Percentiles rank a stretch among this genome's conserved stretches.
phyloP scores from a whole-genome alignment of 2,113 vertebrate species.

The Morphnarchus princeps region DNA sequence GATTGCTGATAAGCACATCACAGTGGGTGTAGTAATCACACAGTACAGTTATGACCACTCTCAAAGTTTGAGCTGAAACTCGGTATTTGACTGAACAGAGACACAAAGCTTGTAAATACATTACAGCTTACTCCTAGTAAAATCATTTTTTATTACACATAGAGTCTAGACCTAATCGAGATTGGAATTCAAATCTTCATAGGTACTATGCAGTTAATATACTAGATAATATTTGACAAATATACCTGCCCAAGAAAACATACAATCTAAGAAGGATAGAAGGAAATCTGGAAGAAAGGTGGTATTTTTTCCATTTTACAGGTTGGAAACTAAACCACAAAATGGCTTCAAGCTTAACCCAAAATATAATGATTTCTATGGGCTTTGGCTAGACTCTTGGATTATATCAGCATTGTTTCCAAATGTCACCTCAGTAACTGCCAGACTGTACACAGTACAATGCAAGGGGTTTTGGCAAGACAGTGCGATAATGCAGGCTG shows the following conservation, averaged over 20 bases:
- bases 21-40: neutral
- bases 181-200: neutral
- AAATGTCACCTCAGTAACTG: neutral
- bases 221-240: neutral
- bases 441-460: neutral
- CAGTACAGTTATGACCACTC: neutral
- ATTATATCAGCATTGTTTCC: neutral
- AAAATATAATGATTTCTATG: neutral
- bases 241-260: neutral
- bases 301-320: slow-evolving; percentile 25
- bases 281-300: neutral
- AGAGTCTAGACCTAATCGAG: neutral
- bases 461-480: neutral
- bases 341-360: neutral
- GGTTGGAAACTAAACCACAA: neutral
- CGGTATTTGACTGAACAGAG: neutral
- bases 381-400: neutral
- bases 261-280: neutral
- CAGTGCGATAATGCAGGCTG: neutral
- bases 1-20: neutral
- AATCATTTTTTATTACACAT: neutral
- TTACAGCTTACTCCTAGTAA: neutral
- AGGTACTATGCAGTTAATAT: neutral
- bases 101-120: neutral
- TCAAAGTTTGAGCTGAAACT: neutral